Percentiles rank a stretch among this genome's conserved stretches.
These are phyloP conservation scores for Champsocephalus esox DNA, from an alignment of 2,797 vertebrate species.

Conservation along the genomic window DNA sequence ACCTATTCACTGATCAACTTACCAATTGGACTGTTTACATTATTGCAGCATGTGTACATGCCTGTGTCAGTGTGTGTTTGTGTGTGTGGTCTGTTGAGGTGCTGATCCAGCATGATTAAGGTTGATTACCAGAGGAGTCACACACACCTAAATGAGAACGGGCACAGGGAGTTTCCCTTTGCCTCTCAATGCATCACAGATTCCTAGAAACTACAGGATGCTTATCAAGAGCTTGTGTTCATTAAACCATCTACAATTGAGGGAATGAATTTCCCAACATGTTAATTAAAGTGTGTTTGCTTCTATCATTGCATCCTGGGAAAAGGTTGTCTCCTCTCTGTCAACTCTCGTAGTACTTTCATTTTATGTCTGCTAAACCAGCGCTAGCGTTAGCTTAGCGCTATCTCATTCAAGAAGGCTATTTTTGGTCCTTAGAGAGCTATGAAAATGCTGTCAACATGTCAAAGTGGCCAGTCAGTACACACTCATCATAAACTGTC, in stretches of 20 bases:
- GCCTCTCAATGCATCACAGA: background rate
- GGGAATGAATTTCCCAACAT: background rate
- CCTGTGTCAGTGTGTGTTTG: background rate
- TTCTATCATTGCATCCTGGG: slow-evolving; percentile 16
- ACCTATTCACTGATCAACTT: slow-evolving; percentile 9
- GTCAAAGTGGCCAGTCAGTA: background rate
- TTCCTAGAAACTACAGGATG: background rate
- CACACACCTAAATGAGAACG: slow-evolving; percentile 18
- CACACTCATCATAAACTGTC: background rate
- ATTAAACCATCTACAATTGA: slow-evolving; percentile 26
- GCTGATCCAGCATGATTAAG: slow-evolving; percentile 14
- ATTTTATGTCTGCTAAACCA: background rate
- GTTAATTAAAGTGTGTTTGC: slow-evolving; percentile 8
- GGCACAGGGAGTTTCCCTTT: slow-evolving; percentile 1
- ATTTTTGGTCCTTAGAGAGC: slow-evolving; percentile 14
- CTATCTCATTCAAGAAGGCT: slow-evolving; percentile 15
- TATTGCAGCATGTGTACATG: background rate
- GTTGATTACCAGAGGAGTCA: slow-evolving; percentile 31
- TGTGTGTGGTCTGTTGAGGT: background rate
- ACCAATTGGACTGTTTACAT: slow-evolving; percentile 7
- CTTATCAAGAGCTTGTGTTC: slow-evolving; percentile 9
- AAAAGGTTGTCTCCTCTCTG: background rate
- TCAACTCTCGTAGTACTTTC: background rate
- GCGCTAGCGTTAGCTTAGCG: slow-evolving; percentile 1
- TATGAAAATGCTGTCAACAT: slow-evolving; percentile 1